A percentile compares a stretch with the other conserved stretches of the same genome.
Evolutionary conservation across 2,888 invertebrate species (phyloP).

Genomic region (Tachina lurida): DNA sequence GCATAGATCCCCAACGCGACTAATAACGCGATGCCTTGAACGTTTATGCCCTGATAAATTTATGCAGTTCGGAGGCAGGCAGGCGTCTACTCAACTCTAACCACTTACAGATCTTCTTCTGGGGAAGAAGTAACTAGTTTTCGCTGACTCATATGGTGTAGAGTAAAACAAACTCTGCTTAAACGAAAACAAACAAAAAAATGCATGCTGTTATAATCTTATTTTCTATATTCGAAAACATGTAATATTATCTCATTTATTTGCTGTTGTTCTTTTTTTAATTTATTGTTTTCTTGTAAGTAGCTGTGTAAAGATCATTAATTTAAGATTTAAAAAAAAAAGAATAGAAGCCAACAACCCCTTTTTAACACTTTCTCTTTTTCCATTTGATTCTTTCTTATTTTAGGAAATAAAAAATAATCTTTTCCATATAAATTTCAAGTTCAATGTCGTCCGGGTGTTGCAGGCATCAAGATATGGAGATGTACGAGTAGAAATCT

Average conservation of each 20-base stretch:
- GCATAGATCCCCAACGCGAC: too few relatives aligned
- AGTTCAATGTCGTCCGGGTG: conserved; percentile 62
- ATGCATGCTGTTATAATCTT: not conserved
- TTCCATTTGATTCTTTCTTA: not conserved
- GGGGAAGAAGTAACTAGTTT: too few relatives aligned
- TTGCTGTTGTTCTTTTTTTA: conserved; percentile 22
- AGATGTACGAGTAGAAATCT: not conserved
- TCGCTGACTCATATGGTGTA: not conserved
- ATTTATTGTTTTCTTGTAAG: conserved; percentile 44
- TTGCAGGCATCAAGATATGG: conserved; percentile 17
- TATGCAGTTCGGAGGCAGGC: too few relatives aligned
- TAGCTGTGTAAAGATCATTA: conserved; percentile 59
- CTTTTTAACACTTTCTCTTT: conserved; percentile 63
- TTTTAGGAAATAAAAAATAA: conserved; percentile 12
- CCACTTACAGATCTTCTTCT: too few relatives aligned
- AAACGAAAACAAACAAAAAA: not conserved
- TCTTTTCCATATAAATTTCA: conserved; percentile 40
- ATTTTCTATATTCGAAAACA: not conserved
- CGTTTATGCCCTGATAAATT: too few relatives aligned
- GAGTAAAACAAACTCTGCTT: not conserved
- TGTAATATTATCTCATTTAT: conserved; percentile 51
- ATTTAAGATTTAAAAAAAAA: conserved; percentile 37
- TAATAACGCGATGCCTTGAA: too few relatives aligned
- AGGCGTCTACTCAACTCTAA: too few relatives aligned
- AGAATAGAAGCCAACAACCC: conserved; percentile 43